Conservation (phyloP, 35 echinoderm and acorn worm species). For the Apostichopus parvimensis region DNA sequence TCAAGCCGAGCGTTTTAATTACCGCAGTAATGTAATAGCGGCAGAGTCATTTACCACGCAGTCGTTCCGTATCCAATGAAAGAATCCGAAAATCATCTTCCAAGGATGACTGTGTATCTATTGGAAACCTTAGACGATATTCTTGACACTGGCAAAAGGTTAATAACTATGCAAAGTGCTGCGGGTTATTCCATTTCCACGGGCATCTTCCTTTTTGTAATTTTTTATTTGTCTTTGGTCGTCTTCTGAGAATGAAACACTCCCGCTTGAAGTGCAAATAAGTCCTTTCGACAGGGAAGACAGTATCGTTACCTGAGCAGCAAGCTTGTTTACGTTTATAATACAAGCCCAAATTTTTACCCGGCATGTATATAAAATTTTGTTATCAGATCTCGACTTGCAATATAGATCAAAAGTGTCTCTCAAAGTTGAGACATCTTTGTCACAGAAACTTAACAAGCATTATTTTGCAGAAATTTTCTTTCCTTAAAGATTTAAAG, state of each 20-base stretch:
- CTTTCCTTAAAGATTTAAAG: no score
- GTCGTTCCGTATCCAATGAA: background rate
- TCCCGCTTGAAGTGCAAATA: background rate
- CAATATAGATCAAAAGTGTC: no score
- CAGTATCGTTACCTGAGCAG: no score
- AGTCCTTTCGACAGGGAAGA: background rate
- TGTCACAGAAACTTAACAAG: no score
- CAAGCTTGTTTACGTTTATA: no score
- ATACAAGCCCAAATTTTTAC: no score
- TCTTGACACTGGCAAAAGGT: background rate
- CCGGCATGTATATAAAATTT: no score
- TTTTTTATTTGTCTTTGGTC: no score
- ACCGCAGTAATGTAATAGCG: background rate
- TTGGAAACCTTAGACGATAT: background rate
- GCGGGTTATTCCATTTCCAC: background rate
- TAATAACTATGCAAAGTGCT: background rate
- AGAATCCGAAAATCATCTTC: background rate
- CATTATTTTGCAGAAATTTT: no score
- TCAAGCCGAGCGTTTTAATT: background rate
- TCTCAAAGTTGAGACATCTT: no score
- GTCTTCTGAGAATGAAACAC: no score
- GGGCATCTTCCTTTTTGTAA: background rate
- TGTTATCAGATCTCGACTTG: no score
- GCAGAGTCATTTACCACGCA: background rate
- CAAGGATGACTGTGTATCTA: background rate